A percentile compares a stretch with the other conserved stretches of the same genome.
phyloP scores from a whole-genome alignment of 1,140 invertebrate genomes.

The Orchesella cincta region DNA sequence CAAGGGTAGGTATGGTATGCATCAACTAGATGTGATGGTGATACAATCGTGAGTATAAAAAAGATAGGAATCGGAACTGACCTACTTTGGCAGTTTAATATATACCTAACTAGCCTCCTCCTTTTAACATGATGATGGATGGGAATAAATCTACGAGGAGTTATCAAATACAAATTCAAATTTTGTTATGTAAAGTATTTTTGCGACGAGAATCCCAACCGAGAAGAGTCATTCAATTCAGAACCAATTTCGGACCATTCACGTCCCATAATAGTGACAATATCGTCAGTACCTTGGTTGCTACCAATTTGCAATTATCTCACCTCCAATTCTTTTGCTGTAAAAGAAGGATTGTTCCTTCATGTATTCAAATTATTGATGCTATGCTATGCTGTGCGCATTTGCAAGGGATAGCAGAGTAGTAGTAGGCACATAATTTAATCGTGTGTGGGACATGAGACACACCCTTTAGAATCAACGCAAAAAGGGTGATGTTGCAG shows the following conservation, averaged over 20 bases:
- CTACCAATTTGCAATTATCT: slow-evolving; percentile 26
- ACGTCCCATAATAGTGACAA: background rate
- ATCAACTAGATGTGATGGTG: background rate
- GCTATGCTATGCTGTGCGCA: no score
- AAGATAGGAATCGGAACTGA: slow-evolving; percentile 26
- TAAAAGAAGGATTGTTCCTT: slow-evolving; percentile 6
- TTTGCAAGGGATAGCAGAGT: background rate
- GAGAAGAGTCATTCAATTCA: slow-evolving; percentile 13
- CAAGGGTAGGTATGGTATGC: background rate
- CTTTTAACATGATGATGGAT: background rate
- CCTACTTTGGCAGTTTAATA: slow-evolving; percentile 21
- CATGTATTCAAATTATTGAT: no score
- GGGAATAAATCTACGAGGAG: background rate
- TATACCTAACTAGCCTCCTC: background rate
- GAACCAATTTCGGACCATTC: slow-evolving; percentile 21
- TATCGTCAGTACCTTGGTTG: background rate
- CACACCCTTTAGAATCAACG: slow-evolving; percentile 2
- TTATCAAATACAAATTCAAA: background rate
- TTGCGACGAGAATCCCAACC: background rate
- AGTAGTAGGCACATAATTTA: background rate
- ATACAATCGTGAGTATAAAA: slow-evolving; percentile 21
- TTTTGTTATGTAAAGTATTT: background rate
- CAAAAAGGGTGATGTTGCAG: background rate
- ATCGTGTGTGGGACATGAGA: background rate
- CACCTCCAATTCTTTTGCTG: slow-evolving; percentile 19